Conservation (phyloP, 1,140 invertebrate species). For the Caenorhabditis inopinata region DNA sequence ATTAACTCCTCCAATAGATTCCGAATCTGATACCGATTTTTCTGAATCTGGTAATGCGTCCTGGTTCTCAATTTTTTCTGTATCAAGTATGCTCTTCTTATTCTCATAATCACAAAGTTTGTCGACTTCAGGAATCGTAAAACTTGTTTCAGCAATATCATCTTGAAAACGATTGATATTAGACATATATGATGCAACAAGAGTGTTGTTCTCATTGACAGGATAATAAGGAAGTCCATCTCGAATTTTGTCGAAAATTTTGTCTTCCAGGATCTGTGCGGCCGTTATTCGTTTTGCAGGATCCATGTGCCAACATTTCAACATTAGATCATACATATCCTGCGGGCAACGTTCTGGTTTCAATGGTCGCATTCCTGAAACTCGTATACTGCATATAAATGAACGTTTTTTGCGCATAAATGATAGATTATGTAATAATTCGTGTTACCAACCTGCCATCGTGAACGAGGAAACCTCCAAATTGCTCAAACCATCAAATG, state of each 20-base stretch:
- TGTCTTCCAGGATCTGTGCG: not conserved
- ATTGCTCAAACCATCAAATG: slow-evolving; percentile 89
- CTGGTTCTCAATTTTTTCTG: too few species aligned
- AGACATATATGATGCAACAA: not conserved
- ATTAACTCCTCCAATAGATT: too few species aligned
- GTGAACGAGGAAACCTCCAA: slow-evolving; percentile 81
- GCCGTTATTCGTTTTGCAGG: slow-evolving; percentile 13
- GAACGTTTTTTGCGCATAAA: not conserved
- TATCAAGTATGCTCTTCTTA: too few species aligned
- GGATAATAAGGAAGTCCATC: not conserved
- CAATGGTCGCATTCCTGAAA: slow-evolving; percentile 35
- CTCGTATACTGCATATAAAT: not conserved
- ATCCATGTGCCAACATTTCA: slow-evolving; percentile 24
- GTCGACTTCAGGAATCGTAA: too few species aligned
- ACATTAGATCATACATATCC: slow-evolving; percentile 30
- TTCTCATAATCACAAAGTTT: too few species aligned
- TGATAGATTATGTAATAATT: too few species aligned
- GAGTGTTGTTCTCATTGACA: not conserved
- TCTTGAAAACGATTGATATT: not conserved
- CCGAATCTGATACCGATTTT: too few species aligned
- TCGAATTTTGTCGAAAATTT: not conserved
- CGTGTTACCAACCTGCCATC: slow-evolving; percentile 11
- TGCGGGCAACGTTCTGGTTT: not conserved
- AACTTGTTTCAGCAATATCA: not conserved
- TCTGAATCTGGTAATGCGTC: too few species aligned